Evolutionary conservation across 2,113 vertebrate species (phyloP), one percentile per base, ranked within the genome.

Genomic region (Scartelaos histophorus): DNA sequence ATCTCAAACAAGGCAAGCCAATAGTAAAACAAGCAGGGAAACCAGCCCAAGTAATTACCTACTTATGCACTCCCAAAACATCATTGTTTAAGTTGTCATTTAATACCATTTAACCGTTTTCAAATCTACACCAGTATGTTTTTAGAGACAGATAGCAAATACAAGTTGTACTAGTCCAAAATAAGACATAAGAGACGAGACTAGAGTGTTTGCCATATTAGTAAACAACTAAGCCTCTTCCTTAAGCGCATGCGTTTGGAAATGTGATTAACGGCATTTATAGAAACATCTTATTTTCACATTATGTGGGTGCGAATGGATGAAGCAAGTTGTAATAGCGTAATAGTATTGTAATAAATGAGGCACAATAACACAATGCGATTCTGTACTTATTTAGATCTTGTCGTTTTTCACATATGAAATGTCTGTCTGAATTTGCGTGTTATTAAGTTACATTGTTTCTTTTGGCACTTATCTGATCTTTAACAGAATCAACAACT

Each of bases 401-500:
- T 43, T 13, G 4, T n/a, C 12, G 19, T 19, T 13, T n/a, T 19
- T n/a, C n/a, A 38, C n/a, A n/a, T 38, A 19, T 64, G 17, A 62
- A 17, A 64, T 43, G 34, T 21, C 17, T 64, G 29, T 43, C 34
- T 10, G 29, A 13, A 43, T 38, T 38, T 19, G 17, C 34, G 61
- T n/a, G 11, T 64, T 19, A 61, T 61, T 61, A 15, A 17, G 25
- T 61, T 29, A n/a, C 4, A 12, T 64, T 19, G 7, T 16, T 22
- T 60, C 25, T 70, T 60, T 13, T n/a, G 12, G 9, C 49, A 88
- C 83, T 84, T 87, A 75, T 56, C 22, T 58, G 75, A 56, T 82
- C 87, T 81, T 86, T 83, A 74, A 88, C 92, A 88, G 88, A 82
- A 92, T 91, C 87, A 91, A 91, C 91, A 96, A 96, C 95, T 96